A percentile compares a stretch with the other conserved stretches of the same genome.
Evolutionary conservation across 2,797 vertebrate species (phyloP).

Genomic region (Limosa lapponica): DNA sequence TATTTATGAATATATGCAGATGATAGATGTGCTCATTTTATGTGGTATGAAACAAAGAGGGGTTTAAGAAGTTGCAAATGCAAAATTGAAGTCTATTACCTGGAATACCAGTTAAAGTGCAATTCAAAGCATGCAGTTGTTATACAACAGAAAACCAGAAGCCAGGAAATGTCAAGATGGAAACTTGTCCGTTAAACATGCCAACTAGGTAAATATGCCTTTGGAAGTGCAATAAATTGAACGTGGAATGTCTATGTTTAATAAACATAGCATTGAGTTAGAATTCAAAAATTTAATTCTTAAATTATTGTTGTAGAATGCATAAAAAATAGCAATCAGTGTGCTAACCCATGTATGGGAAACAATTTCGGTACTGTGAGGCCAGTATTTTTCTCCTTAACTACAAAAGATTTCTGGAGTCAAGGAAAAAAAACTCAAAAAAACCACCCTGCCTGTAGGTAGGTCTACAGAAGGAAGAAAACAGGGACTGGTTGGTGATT

Average conservation of each 20-base stretch:
- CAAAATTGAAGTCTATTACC: neutral
- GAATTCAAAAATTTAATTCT: neutral
- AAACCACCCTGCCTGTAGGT: neutral
- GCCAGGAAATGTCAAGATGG: neutral
- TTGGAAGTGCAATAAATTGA: neutral
- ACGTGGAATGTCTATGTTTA: neutral
- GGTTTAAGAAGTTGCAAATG: neutral
- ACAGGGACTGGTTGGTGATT: neutral
- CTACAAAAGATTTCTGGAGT: neutral
- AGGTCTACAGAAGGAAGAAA: neutral
- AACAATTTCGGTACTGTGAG: neutral
- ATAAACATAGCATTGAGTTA: neutral
- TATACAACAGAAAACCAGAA: neutral
- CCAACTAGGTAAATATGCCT: neutral
- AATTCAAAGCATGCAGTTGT: neutral
- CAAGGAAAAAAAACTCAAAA: rapidly evolving
- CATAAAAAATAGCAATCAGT: neutral
- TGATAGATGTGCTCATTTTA: neutral
- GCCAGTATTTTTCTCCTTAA: neutral
- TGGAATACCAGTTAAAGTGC: neutral
- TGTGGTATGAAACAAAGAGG: neutral
- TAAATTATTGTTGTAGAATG: neutral
- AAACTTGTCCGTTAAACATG: neutral
- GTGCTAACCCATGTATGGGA: neutral
- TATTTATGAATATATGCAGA: neutral